These are phyloP conservation scores for Catharus minimus DNA, from an alignment of 2,113 vertebrate species.

Conservation along the genomic window DNA sequence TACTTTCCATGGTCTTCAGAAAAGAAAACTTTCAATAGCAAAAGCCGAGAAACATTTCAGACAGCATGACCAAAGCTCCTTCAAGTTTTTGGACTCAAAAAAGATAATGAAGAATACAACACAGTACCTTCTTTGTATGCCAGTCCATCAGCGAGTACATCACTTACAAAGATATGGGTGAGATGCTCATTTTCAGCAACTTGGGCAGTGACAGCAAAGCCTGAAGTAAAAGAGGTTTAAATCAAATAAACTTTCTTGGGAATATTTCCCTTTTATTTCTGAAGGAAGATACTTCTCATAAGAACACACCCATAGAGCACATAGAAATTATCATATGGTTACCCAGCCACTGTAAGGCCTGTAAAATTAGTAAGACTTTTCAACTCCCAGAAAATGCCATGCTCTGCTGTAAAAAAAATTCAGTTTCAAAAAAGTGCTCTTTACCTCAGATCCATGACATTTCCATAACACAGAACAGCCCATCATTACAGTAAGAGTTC, in stretches of 20 bases:
- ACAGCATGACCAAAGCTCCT: not conserved
- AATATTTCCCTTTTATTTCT: not conserved
- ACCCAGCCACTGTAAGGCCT: not conserved
- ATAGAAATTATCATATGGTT: not conserved
- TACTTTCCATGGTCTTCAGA: not conserved
- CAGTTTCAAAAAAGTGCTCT: not conserved
- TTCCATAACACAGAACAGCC: not conserved
- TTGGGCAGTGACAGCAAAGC: conserved; percentile 90
- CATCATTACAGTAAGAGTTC: not conserved
- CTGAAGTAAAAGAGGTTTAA: conserved; percentile 56
- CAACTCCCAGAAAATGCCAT: not conserved
- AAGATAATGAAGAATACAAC: not conserved
- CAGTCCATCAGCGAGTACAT: conserved; percentile 85
- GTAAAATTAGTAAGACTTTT: not conserved
- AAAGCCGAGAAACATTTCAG: conserved; percentile 10
- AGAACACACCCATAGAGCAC: not conserved
- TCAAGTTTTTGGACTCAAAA: not conserved
- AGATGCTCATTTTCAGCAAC: conserved; percentile 79
- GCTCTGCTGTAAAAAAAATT: not conserved
- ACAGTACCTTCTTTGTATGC: conserved; percentile 85
- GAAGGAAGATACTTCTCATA: not conserved
- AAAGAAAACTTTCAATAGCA: not conserved
- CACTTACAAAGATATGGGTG: conserved; percentile 86
- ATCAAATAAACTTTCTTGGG: not conserved
- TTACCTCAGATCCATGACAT: not conserved